These are phyloP conservation scores for Hyles vespertilio DNA, from an alignment of 1,140 invertebrate species.

Conservation along the genomic window DNA sequence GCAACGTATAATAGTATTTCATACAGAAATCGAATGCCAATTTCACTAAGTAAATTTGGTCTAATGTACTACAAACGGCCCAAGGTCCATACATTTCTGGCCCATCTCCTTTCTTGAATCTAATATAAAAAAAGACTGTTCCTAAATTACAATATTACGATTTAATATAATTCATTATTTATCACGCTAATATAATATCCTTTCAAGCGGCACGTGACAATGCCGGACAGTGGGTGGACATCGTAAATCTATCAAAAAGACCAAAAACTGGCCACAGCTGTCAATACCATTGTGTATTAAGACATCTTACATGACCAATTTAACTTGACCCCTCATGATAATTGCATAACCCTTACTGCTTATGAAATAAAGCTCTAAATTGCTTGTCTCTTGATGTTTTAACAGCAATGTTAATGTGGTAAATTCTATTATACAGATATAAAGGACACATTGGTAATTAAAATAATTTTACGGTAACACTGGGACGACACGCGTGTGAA, in stretches of 20 bases:
- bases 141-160: too few relatives aligned
- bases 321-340: background rate
- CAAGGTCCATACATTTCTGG: too few relatives aligned
- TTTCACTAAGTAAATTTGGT: too few relatives aligned
- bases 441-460: conserved; percentile 43
- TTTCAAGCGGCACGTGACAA: too few relatives aligned
- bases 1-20: too few relatives aligned
- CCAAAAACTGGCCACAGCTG: conserved; percentile 56
- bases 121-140: too few relatives aligned
- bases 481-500: conserved; percentile 46
- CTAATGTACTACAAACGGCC: too few relatives aligned
- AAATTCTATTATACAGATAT: background rate
- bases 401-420: background rate
- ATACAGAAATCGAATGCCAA: too few relatives aligned
- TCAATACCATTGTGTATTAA: conserved; percentile 48
- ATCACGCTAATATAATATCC: too few relatives aligned
- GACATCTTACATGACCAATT: conserved; percentile 37
- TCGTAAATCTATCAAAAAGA: conserved; percentile 43
- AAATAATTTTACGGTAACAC: conserved; percentile 36
- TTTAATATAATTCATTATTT: too few relatives aligned
- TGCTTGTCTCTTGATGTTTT: background rate
- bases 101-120: too few relatives aligned
- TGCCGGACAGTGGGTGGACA: conserved; percentile 39
- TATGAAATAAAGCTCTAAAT: background rate
- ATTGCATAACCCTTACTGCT: background rate